Evolutionary conservation across 2,113 vertebrate genomes (phyloP).

Genomic region (Tauraco erythrolophus): DNA sequence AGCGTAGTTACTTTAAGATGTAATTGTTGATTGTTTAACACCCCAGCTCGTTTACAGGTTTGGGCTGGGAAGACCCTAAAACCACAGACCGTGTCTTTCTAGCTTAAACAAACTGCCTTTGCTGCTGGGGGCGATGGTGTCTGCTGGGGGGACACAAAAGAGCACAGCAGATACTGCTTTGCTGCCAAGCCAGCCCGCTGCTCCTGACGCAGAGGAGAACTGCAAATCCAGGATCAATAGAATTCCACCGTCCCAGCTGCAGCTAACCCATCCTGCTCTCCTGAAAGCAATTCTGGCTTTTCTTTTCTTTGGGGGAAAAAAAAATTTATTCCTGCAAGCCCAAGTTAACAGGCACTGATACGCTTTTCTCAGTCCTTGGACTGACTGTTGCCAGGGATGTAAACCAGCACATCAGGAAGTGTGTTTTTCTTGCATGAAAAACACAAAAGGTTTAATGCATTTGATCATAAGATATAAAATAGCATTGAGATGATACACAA

Average conservation of each 20-base stretch:
- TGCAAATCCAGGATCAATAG: not conserved
- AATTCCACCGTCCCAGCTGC: rapidly evolving
- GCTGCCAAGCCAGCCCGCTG: not conserved
- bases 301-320: not conserved
- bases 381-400: not conserved
- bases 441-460: not conserved
- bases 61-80: not conserved
- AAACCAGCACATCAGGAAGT: not conserved
- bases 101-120: not conserved
- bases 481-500: not conserved
- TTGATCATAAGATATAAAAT: not conserved
- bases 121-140: not conserved
- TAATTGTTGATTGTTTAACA: not conserved
- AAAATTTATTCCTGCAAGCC: not conserved
- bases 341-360: not conserved
- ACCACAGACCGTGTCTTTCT: rapidly evolving
- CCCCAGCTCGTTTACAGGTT: not conserved
- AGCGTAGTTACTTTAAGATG: not conserved
- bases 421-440: not conserved
- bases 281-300: not conserved
- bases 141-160: not conserved
- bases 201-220: rapidly evolving
- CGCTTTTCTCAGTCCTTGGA: not conserved
- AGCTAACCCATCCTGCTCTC: not conserved
- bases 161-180: not conserved